Evolutionary conservation across 2,888 invertebrate species (phyloP), one percentile per base, ranked within the genome.

Genomic region (Pimpla rufipes): DNA sequence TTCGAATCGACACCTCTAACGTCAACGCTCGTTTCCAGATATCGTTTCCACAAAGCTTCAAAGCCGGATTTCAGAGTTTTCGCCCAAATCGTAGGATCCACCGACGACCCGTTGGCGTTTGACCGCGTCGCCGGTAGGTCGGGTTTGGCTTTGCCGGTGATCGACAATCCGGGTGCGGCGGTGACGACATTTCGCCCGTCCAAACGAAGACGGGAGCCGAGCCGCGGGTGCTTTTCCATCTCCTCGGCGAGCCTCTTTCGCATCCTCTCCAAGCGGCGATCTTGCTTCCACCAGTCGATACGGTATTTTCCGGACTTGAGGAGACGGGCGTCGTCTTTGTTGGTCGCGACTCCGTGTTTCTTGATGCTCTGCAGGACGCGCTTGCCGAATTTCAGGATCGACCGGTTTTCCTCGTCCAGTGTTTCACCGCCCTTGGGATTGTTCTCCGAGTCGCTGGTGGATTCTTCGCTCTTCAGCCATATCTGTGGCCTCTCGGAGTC

Each of bases 211-310:
- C 55, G 82, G 37, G 37, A 37, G 4, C 74, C 40, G 18, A 82
- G 29, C n/a, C 64, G 23, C 0, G 82, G 82, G 45, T 55, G 68
- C 29, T 42, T 82, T 52, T 16, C 62, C 2, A 79, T 62, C 23
- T 78, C 78, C 4, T 74, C 74, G 11, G 5, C 7, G 10, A 82
- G 74, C 8, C 82, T 35, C 10, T 50, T 74, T 47, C 74, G 16
- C n/a, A 79, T 82, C 64, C 47, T 70, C 40, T 55, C 52, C 68
- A 82, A 55, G 40, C 78, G 78, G 10, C 74, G 82, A 79, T 82
- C 74, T 2, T 74, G 21, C 18, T 74, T 78, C 82, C 78, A 82
- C 78, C 82, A 79, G 21, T 82, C 78, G 45, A 74, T 79, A 11
- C 47, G 62, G 67, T 74, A 70, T 47, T 79, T 35, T 13, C 78